A percentile compares a stretch with the other conserved stretches of the same genome.
phyloP scores from a whole-genome alignment of 2,888 invertebrate species.

The Epistrophella euchroma region DNA sequence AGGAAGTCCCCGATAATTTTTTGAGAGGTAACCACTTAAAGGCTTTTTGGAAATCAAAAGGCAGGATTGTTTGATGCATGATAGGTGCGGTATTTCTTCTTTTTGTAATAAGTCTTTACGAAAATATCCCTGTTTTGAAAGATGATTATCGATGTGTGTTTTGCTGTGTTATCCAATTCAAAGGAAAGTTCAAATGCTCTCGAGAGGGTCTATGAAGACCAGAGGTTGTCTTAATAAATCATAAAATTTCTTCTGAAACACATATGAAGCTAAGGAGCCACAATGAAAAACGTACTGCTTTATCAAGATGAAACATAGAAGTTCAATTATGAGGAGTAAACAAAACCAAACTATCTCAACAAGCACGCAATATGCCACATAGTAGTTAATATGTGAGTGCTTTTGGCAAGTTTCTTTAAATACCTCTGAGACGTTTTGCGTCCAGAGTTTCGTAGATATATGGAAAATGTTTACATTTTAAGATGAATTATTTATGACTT shows the following conservation, averaged over 20 bases:
- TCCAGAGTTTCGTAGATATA: slow-evolving; percentile 30
- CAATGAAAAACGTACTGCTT: neutral
- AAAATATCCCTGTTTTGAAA: slow-evolving; percentile 4
- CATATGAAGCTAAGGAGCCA: neutral
- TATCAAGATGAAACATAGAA: slow-evolving; percentile 25
- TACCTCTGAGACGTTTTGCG: slow-evolving; percentile 59
- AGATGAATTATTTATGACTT: slow-evolving; percentile 73
- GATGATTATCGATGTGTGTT: slow-evolving; percentile 24
- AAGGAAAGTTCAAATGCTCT: slow-evolving; percentile 1
- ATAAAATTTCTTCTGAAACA: neutral
- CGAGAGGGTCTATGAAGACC: neutral
- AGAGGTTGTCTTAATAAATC: slow-evolving; percentile 22
- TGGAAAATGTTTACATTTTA: slow-evolving; percentile 58
- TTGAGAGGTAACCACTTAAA: slow-evolving; percentile 4
- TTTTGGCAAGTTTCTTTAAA: slow-evolving; percentile 61
- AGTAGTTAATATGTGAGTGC: slow-evolving; percentile 28
- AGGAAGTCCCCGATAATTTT: neutral
- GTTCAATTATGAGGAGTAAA: slow-evolving; percentile 44
- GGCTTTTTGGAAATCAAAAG: neutral
- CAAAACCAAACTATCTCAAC: slow-evolving; percentile 38
- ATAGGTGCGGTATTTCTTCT: neutral
- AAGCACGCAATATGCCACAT: slow-evolving; percentile 19
- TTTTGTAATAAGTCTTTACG: neutral
- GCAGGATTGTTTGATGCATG: neutral
- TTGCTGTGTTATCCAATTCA: slow-evolving; percentile 7